Evolutionary conservation across 2,797 vertebrate genomes (phyloP).

Genomic region (Fistularia tabacaria): DNA sequence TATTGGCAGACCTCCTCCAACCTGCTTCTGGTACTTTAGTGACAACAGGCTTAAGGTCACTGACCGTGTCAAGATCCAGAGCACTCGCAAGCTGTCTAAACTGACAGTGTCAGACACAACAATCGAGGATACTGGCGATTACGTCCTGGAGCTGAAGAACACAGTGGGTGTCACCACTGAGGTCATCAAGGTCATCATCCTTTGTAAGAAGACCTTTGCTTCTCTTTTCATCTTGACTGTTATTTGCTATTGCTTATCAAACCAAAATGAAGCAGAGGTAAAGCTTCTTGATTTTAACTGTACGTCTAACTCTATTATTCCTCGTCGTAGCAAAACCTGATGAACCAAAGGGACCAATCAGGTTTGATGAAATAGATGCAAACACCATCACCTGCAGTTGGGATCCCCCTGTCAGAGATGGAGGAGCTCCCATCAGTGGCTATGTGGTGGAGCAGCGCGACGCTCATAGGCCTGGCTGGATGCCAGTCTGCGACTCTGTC

Average conservation of each 20-base stretch:
- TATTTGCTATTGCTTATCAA: too few species aligned
- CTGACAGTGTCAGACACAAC: conserved; percentile 88
- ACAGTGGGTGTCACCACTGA: conserved; percentile 82
- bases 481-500: conserved; percentile 91
- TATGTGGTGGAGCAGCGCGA: conserved; percentile 95
- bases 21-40: conserved; percentile 88
- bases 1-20: conserved; percentile 88
- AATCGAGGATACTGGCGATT: conserved; percentile 90
- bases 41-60: conserved; percentile 86
- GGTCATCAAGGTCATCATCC: conserved; percentile 88
- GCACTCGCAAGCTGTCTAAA: conserved; percentile 82
- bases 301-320: too few species aligned
- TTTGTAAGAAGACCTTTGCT: conserved; percentile 79
- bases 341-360: conserved; percentile 85
- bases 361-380: conserved; percentile 89
- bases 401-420: conserved; percentile 88
- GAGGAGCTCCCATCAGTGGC: conserved; percentile 89
- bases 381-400: conserved; percentile 89
- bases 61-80: conserved; percentile 88
- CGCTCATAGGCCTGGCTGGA: conserved; percentile 96
- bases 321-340: conserved; percentile 88
- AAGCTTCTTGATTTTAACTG: too few species aligned
- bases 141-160: conserved; percentile 92
- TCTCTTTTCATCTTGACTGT: background rate
- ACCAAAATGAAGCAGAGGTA: too few species aligned